A percentile compares a stretch with the other conserved stretches of the same genome.
These are phyloP conservation scores for Centropus unirufus DNA, from an alignment of 2,113 vertebrate genomes.

Conservation along the genomic window DNA sequence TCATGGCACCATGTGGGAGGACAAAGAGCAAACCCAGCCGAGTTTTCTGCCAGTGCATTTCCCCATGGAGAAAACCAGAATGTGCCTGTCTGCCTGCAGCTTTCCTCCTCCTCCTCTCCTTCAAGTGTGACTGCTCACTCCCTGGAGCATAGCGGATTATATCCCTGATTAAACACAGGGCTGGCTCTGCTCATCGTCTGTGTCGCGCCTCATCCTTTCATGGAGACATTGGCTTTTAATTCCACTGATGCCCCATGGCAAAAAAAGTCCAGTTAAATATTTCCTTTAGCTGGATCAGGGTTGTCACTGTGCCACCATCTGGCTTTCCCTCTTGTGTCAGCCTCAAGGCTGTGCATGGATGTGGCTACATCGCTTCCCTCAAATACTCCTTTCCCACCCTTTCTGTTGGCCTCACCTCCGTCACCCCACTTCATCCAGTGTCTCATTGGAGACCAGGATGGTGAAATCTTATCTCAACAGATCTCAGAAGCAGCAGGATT, in stretches of 20 bases:
- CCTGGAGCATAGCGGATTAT: not conserved
- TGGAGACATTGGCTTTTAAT: not conserved
- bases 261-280: not conserved
- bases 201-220: not conserved
- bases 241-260: not conserved
- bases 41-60: not conserved
- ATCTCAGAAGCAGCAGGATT: not conserved
- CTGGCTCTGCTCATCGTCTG: not conserved
- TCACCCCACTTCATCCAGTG: rapidly evolving
- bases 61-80: not conserved
- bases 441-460: not conserved
- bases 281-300: not conserved
- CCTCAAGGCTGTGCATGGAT: rapidly evolving
- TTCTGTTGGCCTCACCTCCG: not conserved
- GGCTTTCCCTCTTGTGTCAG: not conserved
- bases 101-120: not conserved
- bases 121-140: rapidly evolving
- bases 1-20: rapidly evolving
- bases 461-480: not conserved
- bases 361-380: not conserved
- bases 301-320: not conserved
- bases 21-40: not conserved
- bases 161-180: not conserved
- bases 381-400: not conserved
- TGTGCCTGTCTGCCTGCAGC: not conserved